Conservation (phyloP, 1,140 invertebrate genomes). For the Drosophila elegans region DNA sequence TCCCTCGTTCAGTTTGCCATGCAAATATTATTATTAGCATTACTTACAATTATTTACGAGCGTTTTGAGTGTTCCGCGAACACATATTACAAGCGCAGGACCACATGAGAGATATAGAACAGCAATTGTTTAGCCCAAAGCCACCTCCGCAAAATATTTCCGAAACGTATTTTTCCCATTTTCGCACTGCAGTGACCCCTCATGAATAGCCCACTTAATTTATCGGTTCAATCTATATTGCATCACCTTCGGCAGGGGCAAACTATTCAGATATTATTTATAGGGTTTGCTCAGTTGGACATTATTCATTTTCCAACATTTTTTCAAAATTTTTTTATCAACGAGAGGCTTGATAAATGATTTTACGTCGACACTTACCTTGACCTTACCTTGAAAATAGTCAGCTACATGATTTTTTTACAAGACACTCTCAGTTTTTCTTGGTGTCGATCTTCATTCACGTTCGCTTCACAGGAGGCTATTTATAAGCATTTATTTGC, state of each 20-base stretch:
- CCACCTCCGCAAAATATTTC: constrained; percentile 9
- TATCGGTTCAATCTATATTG: constrained; percentile 12
- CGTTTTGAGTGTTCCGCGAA: constrained; percentile 28
- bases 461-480: constrained; percentile 40
- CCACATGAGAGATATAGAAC: constrained; percentile 60
- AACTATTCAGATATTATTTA: constrained; percentile 51
- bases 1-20: constrained; percentile 3
- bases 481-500: constrained; percentile 66
- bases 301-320: constrained; percentile 37
- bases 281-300: constrained; percentile 18
- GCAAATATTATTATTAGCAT: constrained; percentile 62
- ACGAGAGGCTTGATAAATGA: constrained; percentile 54
- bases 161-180: constrained; percentile 18
- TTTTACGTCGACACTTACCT: constrained; percentile 64
- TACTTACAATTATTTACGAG: constrained; percentile 66
- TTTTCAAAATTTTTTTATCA: constrained; percentile 21
- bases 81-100: constrained; percentile 15
- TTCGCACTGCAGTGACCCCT: constrained; percentile 39
- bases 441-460: constrained; percentile 32
- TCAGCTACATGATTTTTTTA: constrained; percentile 61
- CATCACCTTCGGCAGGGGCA: constrained; percentile 20
- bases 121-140: constrained; percentile 48
- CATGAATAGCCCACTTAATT: constrained; percentile 45
- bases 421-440: constrained; percentile 21
- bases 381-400: constrained; percentile 74